Evolutionary conservation across 2,888 invertebrate genomes (phyloP).

Genomic region (Parelbella ahira): DNA sequence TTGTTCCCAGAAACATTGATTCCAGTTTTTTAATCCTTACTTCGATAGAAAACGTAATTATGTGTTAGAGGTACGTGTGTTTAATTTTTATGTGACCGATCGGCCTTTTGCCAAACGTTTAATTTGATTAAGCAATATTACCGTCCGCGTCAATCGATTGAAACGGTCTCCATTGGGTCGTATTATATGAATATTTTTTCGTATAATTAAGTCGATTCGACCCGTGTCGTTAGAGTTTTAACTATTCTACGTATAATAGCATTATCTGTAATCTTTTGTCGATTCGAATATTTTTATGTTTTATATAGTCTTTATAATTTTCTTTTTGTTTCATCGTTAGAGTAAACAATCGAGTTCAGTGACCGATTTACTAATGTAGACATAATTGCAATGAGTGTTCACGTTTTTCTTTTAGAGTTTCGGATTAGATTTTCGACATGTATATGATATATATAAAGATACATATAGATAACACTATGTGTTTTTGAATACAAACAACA

Average conservation of each 20-base stretch:
- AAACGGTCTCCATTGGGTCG: slow-evolving; percentile 36
- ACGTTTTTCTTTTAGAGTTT: no score
- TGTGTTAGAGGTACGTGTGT: slow-evolving; percentile 45
- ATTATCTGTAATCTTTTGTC: slow-evolving; percentile 16
- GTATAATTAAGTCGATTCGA: slow-evolving; percentile 36
- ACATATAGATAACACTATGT: no score
- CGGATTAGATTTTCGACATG: no score
- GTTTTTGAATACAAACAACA: no score
- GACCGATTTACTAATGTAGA: no score
- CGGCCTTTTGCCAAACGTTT: slow-evolving; percentile 30
- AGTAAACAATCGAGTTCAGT: no score
- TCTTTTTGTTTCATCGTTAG: no score
- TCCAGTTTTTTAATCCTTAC: slow-evolving; percentile 53
- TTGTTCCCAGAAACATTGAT: slow-evolving; percentile 66
- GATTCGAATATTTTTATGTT: not conserved
- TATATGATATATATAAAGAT: no score
- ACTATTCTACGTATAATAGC: slow-evolving; percentile 32
- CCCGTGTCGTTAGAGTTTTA: slow-evolving; percentile 33
- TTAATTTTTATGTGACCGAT: slow-evolving; percentile 29
- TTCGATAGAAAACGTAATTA: slow-evolving; percentile 55
- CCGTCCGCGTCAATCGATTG: slow-evolving; percentile 36
- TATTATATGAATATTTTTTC: slow-evolving; percentile 28
- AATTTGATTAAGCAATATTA: slow-evolving; percentile 33
- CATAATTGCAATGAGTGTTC: no score
- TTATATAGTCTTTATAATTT: no score